Conservation (phyloP, 2,113 vertebrate species). For the Phalacrocorax aristotelis region DNA sequence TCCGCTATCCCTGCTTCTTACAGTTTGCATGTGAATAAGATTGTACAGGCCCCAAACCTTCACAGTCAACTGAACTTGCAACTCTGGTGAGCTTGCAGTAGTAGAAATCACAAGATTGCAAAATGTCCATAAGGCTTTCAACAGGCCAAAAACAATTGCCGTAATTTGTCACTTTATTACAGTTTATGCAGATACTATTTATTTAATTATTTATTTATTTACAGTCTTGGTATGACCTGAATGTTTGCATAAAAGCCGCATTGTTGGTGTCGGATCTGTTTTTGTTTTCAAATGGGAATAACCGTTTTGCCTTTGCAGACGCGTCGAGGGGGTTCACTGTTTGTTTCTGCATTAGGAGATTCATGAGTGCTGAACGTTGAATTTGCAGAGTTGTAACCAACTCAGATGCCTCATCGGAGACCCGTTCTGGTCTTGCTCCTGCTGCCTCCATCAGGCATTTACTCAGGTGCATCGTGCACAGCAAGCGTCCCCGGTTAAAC, state of each 20-base stretch:
- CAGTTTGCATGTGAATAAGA: accelerated
- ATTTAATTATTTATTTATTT: background rate
- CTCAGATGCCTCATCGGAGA: background rate
- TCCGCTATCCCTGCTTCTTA: accelerated
- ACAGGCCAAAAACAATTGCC: background rate
- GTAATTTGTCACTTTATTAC: background rate
- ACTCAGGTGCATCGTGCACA: background rate
- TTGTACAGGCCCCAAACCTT: background rate
- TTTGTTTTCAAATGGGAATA: background rate
- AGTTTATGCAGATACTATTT: background rate
- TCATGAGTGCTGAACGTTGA: background rate
- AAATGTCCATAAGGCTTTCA: background rate
- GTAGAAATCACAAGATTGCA: background rate
- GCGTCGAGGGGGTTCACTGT: accelerated
- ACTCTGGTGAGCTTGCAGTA: background rate
- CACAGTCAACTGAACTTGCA: background rate
- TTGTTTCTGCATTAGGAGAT: background rate
- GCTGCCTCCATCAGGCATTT: background rate
- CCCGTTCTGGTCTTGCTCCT: background rate
- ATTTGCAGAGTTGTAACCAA: background rate
- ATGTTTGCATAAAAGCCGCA: background rate
- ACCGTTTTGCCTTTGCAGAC: background rate
- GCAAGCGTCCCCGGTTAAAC: background rate
- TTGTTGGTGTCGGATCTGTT: accelerated
- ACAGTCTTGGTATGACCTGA: background rate